A percentile compares a stretch with the other conserved stretches of the same genome.
phyloP scores from a whole-genome alignment of 2,797 vertebrate species.

The Psittacula echo region DNA sequence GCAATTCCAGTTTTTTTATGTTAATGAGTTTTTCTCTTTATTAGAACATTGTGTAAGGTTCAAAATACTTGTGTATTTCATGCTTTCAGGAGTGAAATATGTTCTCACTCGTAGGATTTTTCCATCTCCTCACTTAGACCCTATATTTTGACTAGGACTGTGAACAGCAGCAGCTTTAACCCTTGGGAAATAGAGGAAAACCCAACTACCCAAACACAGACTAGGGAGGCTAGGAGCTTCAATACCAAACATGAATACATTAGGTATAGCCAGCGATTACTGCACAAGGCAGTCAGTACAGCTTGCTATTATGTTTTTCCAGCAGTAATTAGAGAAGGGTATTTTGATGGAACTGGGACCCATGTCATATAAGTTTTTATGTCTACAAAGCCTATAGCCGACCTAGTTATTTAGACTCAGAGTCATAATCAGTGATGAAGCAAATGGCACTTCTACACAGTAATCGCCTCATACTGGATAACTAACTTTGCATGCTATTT shows the following conservation, averaged over 20 bases:
- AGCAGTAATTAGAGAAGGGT: not conserved
- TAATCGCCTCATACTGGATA: accelerated
- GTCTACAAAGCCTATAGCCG: not conserved
- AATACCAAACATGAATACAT: accelerated
- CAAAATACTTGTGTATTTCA: not conserved
- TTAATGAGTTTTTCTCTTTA: not conserved
- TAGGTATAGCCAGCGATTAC: not conserved
- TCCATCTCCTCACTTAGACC: not conserved
- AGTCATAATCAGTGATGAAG: not conserved
- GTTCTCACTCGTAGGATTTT: not conserved
- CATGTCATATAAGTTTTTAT: not conserved
- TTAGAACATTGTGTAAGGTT: not conserved
- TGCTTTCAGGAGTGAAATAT: not conserved
- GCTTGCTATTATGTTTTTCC: not conserved
- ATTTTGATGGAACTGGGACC: not conserved
- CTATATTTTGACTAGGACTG: not conserved
- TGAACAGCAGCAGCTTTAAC: not conserved
- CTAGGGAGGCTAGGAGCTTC: not conserved
- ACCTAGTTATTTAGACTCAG: not conserved
- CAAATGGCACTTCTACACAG: not conserved
- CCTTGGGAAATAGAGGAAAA: not conserved
- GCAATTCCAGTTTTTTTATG: not conserved
- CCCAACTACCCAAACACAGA: not conserved
- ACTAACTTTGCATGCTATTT: not conserved
- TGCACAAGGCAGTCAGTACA: not conserved